phyloP scores from a whole-genome alignment of 2,113 vertebrate species.

The Talpa occidentalis region DNA sequence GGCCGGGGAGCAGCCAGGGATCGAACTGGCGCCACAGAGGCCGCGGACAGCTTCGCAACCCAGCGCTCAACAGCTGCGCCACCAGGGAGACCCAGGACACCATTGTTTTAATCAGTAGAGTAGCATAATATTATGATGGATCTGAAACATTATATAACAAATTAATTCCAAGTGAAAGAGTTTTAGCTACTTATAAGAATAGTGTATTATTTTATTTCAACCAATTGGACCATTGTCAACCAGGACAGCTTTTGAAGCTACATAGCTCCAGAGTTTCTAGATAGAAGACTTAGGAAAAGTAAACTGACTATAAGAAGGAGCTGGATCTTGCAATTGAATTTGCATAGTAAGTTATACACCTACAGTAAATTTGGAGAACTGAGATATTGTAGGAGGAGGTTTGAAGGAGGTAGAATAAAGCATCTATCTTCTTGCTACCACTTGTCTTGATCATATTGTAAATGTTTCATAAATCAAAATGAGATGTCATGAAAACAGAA shows the following conservation, averaged over 20 bases:
- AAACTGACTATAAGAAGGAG: neutral
- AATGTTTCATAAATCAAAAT: constrained; percentile 44
- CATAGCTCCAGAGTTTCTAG: neutral
- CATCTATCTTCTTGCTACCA: neutral
- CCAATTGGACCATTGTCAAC: neutral
- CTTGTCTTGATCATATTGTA: neutral
- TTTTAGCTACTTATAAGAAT: neutral
- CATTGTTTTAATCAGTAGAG: neutral
- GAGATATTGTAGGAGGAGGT: neutral
- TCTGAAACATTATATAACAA: neutral
- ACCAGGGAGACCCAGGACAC: no score
- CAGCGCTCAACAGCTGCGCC: no score
- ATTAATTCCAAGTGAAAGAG: constrained; percentile 37
- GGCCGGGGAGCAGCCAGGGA: no score
- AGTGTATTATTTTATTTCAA: neutral
- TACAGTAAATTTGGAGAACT: neutral
- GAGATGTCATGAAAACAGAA: constrained; percentile 6
- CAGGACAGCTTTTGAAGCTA: neutral
- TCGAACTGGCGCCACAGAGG: no score
- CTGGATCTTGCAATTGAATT: neutral
- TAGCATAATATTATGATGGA: neutral
- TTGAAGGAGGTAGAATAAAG: neutral
- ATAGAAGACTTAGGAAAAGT: neutral
- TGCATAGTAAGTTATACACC: neutral
- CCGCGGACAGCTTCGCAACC: no score